phyloP scores from a whole-genome alignment of 1,140 invertebrate genomes.

The Drosophila grimshawi region DNA sequence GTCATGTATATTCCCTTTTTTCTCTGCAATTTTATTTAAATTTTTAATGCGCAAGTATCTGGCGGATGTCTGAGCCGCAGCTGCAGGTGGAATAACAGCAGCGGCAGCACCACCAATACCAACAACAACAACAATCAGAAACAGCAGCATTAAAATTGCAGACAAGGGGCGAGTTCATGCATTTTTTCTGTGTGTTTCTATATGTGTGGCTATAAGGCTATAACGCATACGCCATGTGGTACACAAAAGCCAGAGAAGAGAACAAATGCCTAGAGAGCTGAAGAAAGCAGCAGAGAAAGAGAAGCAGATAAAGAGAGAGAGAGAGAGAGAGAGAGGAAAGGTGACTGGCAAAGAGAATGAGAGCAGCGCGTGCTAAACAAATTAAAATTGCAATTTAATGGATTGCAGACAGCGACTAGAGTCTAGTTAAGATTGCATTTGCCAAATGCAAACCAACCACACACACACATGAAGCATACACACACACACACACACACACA shows the following conservation, averaged over 20 bases:
- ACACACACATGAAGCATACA: slow-evolving; percentile 14
- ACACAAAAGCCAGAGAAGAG: slow-evolving; percentile 8
- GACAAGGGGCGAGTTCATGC: slow-evolving; percentile 59
- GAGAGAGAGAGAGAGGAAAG: background rate
- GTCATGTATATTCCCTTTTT: slow-evolving; percentile 11
- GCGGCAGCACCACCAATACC: slow-evolving; percentile 18
- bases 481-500: slow-evolving; percentile 6
- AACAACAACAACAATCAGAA: slow-evolving; percentile 29
- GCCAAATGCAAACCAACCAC: slow-evolving; percentile 64
- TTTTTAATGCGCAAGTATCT: slow-evolving; percentile 79
- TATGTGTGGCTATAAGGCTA: slow-evolving; percentile 26
- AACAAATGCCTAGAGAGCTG: background rate
- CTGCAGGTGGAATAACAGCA: slow-evolving; percentile 68
- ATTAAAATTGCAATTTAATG: slow-evolving; percentile 82
- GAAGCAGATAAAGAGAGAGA: background rate
- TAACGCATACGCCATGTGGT: slow-evolving; percentile 77
- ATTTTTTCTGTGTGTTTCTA: background rate
- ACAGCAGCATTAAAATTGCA: slow-evolving; percentile 71
- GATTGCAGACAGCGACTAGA: slow-evolving; percentile 54
- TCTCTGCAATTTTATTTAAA: slow-evolving; percentile 72
- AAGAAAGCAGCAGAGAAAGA: background rate
- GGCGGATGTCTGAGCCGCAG: slow-evolving; percentile 59
- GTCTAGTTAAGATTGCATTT: slow-evolving; percentile 72
- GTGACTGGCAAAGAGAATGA: slow-evolving; percentile 1
- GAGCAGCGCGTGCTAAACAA: slow-evolving; percentile 67